Evolutionary conservation across 2,797 vertebrate genomes (phyloP).

Genomic region (Argya squamiceps): DNA sequence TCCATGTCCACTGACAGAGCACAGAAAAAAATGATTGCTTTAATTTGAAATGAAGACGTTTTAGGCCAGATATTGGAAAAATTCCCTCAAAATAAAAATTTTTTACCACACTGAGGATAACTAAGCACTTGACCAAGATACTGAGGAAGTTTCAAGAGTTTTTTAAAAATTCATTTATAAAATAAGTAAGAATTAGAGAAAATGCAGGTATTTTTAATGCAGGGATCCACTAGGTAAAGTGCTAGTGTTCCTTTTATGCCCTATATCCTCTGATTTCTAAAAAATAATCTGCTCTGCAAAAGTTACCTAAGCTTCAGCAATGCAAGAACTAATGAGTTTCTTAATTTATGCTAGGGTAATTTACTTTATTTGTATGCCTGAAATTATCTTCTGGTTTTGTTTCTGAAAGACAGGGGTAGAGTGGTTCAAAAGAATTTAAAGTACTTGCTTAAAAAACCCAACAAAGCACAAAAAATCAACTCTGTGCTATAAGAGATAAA

Average conservation of each 20-base stretch:
- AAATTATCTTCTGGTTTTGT: background rate
- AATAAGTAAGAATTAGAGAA: background rate
- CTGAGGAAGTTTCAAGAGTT: background rate
- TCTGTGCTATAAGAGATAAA: background rate
- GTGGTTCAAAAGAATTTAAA: background rate
- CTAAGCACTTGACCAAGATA: background rate
- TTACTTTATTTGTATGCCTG: background rate
- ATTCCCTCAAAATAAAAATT: background rate
- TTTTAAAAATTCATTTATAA: background rate
- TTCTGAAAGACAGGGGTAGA: background rate
- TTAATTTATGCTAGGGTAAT: background rate
- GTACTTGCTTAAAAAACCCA: background rate
- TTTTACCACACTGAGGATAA: background rate
- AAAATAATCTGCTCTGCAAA: background rate
- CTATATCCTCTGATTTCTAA: background rate
- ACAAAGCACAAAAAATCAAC: background rate
- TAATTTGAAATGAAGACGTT: conserved; percentile 4
- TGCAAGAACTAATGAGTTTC: background rate
- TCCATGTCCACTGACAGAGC: background rate
- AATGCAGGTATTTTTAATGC: background rate
- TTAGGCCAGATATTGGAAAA: background rate
- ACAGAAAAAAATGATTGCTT: background rate
- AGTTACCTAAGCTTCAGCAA: background rate
- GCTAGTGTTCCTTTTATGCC: background rate
- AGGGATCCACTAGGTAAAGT: background rate